These are phyloP conservation scores for Sebastes baramenuke DNA, from an alignment of 2,797 vertebrate genomes.

Conservation along the genomic window DNA sequence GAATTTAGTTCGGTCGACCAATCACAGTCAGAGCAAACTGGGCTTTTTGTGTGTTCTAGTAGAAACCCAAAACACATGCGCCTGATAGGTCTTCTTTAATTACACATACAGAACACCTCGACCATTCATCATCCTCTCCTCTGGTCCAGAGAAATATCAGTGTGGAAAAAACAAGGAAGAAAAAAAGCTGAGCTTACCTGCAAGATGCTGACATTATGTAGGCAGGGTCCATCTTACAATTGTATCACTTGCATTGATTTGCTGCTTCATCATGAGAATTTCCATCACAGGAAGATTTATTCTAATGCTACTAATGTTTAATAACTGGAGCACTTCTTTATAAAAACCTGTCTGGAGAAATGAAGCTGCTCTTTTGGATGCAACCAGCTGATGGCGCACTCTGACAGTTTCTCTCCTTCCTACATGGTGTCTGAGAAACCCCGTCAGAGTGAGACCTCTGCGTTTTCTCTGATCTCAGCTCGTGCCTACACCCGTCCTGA, in stretches of 20 bases:
- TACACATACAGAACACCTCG: no score
- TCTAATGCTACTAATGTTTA: not conserved
- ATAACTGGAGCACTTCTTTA: not conserved
- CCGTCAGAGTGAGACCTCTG: conserved; percentile 35
- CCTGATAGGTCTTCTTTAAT: no score
- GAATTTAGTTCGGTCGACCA: no score
- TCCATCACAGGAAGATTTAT: not conserved
- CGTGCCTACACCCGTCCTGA: conserved; percentile 52
- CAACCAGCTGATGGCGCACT: conserved; percentile 44
- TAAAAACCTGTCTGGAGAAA: not conserved
- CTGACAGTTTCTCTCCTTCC: rapidly evolving
- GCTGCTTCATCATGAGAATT: not conserved
- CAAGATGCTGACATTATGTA: not conserved
- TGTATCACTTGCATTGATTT: not conserved
- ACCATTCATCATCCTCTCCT: not conserved
- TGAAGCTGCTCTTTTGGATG: not conserved
- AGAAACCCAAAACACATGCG: no score
- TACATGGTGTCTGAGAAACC: not conserved
- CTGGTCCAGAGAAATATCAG: not conserved
- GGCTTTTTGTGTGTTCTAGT: no score
- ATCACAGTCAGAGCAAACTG: no score
- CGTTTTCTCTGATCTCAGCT: conserved; percentile 21
- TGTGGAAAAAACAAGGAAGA: not conserved
- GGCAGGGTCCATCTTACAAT: no score
- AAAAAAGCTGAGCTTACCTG: not conserved